Percentiles rank a stretch among this genome's conserved stretches.
Conservation (phyloP, 2,797 vertebrate genomes). For the Alca torda region DNA sequence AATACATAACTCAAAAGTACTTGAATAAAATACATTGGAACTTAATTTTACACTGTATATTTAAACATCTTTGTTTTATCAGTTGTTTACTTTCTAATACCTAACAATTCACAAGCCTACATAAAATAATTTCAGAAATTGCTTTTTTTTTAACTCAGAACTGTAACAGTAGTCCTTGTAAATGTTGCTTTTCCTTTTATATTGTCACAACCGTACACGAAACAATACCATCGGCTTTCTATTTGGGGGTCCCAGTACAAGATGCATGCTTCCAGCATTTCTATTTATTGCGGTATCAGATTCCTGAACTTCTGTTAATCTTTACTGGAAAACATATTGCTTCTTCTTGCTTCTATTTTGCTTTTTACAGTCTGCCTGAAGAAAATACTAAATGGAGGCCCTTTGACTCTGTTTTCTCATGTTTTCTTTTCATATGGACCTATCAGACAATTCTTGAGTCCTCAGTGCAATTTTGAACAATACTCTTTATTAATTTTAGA, state of each 20-base stretch:
- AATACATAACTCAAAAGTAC: not conserved
- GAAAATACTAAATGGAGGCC: not conserved
- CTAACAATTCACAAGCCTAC: not conserved
- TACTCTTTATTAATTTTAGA: not conserved
- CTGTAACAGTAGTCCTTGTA: not conserved
- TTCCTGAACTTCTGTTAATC: not conserved
- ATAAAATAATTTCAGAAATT: not conserved
- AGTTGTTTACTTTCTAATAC: not conserved
- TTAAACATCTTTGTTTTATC: not conserved
- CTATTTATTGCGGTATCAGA: not conserved
- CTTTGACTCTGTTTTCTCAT: not conserved
- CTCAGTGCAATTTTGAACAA: not conserved
- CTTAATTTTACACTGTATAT: not conserved
- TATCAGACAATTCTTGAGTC: not conserved
- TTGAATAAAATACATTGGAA: not conserved
- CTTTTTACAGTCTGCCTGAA: not conserved
- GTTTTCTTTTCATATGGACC: not conserved
- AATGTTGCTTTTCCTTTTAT: not conserved
- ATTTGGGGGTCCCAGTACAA: not conserved
- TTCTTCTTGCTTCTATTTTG: not conserved
- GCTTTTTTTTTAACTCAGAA: not conserved
- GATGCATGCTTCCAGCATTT: not conserved
- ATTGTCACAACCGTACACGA: not conserved
- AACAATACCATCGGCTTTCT: not conserved
- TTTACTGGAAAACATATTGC: not conserved